Evolutionary conservation across 2,888 invertebrate genomes (phyloP).

Genomic region (Spilarctia lutea): DNA sequence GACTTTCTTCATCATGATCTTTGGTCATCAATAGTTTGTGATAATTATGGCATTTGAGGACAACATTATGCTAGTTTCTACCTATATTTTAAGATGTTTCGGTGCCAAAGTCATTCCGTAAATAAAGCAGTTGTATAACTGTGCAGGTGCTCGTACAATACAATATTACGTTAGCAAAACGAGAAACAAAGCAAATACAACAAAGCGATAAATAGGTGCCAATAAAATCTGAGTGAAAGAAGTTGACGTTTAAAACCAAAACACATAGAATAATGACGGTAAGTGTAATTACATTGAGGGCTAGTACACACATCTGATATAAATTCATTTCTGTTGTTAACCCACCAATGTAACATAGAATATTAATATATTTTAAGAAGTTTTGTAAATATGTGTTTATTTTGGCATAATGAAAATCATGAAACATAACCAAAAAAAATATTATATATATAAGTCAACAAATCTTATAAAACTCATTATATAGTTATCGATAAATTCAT

Average conservation of each 20-base stretch:
- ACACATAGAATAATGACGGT: constrained; percentile 53
- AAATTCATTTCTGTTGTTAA: neutral
- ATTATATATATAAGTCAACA: too few relatives aligned
- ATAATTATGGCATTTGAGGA: neutral
- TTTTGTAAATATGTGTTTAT: neutral
- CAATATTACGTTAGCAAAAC: constrained; percentile 36
- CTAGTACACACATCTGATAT: constrained; percentile 1
- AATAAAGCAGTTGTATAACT: constrained; percentile 54
- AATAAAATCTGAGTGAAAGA: constrained; percentile 65
- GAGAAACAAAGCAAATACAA: constrained; percentile 45
- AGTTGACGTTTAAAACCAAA: constrained; percentile 56
- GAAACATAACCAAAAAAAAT: too few relatives aligned
- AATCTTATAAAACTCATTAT: too few relatives aligned
- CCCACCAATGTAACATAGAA: neutral
- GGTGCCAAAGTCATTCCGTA: constrained; percentile 3
- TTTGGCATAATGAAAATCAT: too few relatives aligned
- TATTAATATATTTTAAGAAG: constrained; percentile 24
- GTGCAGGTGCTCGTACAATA: constrained; percentile 65
- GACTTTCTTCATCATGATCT: neutral
- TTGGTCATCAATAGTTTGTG: neutral
- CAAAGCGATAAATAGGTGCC: constrained; percentile 65
- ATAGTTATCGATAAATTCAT: too few relatives aligned
- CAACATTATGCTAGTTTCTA: neutral
- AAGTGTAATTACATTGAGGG: constrained; percentile 44
- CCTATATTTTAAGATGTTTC: neutral